phyloP scores from a whole-genome alignment of 2,113 vertebrate species.

The Ramphastos sulfuratus region DNA sequence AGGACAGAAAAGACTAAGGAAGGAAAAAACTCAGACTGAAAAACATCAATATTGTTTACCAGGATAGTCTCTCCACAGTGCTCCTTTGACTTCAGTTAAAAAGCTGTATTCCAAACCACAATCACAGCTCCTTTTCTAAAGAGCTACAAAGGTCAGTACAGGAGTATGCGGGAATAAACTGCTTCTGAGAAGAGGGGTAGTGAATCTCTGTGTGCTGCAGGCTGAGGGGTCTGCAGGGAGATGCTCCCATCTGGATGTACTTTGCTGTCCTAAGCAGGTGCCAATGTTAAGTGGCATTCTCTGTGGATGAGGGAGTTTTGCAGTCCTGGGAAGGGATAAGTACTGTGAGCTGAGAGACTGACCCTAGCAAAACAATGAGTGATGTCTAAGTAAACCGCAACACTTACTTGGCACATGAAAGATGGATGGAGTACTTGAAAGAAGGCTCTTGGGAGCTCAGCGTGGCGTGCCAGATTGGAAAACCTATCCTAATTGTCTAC shows the following conservation, averaged over 20 bases:
- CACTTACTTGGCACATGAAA: constrained; percentile 31
- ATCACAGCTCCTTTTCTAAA: background rate
- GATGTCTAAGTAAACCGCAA: constrained; percentile 14
- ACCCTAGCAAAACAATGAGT: background rate
- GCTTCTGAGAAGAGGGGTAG: background rate
- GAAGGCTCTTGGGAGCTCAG: constrained; percentile 1
- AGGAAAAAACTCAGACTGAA: background rate
- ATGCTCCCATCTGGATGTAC: background rate
- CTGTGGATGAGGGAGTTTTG: background rate
- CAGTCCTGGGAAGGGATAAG: background rate
- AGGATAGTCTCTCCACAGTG: background rate
- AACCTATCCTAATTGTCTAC: background rate
- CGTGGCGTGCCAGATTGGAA: background rate
- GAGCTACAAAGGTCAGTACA: background rate
- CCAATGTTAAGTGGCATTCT: background rate
- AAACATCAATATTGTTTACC: background rate
- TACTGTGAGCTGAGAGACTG: constrained; percentile 3
- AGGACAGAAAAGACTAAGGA: background rate
- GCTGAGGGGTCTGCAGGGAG: background rate
- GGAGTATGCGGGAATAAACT: background rate
- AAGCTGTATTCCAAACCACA: background rate
- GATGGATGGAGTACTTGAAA: constrained; percentile 51
- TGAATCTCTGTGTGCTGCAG: background rate
- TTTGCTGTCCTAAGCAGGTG: background rate
- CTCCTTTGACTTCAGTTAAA: background rate